Percentiles rank a stretch among this genome's conserved stretches.
These are phyloP conservation scores for Anagrus nilaparvatae DNA, from an alignment of 1,140 invertebrate species.

Conservation along the genomic window DNA sequence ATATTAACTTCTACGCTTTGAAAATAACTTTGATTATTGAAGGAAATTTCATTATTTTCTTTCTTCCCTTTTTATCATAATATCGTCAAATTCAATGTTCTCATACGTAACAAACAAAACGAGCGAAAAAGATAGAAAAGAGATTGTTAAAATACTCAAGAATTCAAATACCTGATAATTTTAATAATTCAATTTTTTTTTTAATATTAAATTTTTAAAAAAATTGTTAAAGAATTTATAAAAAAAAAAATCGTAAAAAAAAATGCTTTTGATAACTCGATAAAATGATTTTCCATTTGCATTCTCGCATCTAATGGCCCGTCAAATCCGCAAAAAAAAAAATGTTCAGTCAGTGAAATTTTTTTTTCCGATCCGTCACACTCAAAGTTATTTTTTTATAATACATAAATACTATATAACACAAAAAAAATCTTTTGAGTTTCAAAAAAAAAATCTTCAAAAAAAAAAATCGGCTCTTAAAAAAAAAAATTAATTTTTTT, in stretches of 20 bases:
- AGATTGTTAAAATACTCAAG: no score
- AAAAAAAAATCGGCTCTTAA: no score
- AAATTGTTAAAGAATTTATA: not conserved
- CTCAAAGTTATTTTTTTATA: no score
- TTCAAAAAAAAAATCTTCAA: no score
- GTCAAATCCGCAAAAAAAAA: slow-evolving; percentile 38
- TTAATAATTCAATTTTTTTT: slow-evolving; percentile 16
- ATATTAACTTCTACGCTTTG: no score
- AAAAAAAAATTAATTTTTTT: no score
- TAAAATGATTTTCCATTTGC: slow-evolving; percentile 14
- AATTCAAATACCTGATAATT: slow-evolving; percentile 1
- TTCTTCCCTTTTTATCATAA: slow-evolving; percentile 41
- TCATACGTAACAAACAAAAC: no score
- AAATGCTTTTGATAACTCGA: slow-evolving; percentile 10
- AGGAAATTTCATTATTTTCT: slow-evolving; percentile 42
- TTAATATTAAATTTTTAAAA: slow-evolving; percentile 11
- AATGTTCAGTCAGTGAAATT: no score
- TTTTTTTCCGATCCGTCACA: no score
- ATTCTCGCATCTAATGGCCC: slow-evolving; percentile 31
- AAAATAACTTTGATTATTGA: slow-evolving; percentile 34
- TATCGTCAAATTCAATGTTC: slow-evolving; percentile 41
- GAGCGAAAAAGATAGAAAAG: no score
- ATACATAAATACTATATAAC: no score
- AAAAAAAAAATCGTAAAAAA: slow-evolving; percentile 1
- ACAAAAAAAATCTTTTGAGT: no score